Evolutionary conservation across 2,797 vertebrate species (phyloP).

Genomic region (Phataginus tricuspis): DNA sequence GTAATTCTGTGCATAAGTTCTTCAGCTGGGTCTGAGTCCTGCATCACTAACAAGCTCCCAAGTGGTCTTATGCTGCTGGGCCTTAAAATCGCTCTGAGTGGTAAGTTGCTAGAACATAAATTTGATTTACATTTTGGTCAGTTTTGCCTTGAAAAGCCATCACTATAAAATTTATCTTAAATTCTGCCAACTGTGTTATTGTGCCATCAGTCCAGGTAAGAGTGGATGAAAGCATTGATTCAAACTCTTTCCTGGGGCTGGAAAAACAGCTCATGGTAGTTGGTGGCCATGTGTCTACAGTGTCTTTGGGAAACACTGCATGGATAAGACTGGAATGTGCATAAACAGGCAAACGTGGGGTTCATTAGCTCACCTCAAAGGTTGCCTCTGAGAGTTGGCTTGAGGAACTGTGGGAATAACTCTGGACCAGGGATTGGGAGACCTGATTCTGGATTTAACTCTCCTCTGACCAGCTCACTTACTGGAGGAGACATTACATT

Average conservation of each 20-base stretch:
- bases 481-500: neutral
- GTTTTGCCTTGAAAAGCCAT: slow-evolving; percentile 18
- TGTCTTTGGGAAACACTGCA: neutral
- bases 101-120: neutral
- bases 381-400: neutral
- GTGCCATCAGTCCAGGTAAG: neutral
- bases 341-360: neutral
- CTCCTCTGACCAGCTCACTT: neutral
- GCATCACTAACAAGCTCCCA: neutral
- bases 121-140: neutral
- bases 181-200: neutral
- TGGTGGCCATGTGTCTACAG: neutral
- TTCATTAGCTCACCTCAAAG: neutral
- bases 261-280: slow-evolving; percentile 1
- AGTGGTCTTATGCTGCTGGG: neutral
- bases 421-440: neutral
- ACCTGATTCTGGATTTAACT: neutral
- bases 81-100: neutral
- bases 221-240: slow-evolving; percentile 20
- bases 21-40: neutral
- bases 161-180: slow-evolving; percentile 8
- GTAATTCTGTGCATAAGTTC: neutral
- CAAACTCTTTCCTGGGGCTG: neutral
- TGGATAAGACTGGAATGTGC: neutral
- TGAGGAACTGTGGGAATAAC: neutral